Base-by-base conservation (phyloP, 2,113 vertebrate genomes). In the Pogona vitticeps region DNA sequence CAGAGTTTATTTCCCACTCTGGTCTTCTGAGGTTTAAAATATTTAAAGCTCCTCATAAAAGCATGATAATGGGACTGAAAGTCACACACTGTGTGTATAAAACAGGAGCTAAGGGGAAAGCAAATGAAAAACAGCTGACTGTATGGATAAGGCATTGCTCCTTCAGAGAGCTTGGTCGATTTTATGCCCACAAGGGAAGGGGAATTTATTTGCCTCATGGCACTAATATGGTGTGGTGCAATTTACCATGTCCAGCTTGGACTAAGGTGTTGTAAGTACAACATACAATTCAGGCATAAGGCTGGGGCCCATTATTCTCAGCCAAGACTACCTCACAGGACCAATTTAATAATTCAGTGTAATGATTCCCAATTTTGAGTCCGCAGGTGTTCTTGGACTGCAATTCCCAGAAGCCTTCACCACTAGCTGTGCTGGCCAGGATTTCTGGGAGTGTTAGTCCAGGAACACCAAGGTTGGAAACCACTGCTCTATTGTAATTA, bases 1-100 rank as follows among this genome's bases (percentile, higher is more conserved):
- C 1, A 88, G 70, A 90, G 79, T 0, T 88, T 59, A 0, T 90
- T 91, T 65, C 83, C 20, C 0, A 1, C 4, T 31, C 76, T 78
- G 2, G 58, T 36, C 88, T 93, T 91, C 73, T 75, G 82, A 61
- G 52, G 15, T 42, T 38, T 85, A 18, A 85, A 88, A 80, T 90
- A 83, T 71, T 88, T 59, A n/a, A 84, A 80, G 36, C n/a, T 26
- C 84, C 86, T 86, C 21, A n/a, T 80, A 38, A 76, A 82, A 76
- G 28, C 80, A 80, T 79, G 91, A 76, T 15, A 89, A 86, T 5
- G 33, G 67, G 72, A 61, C 79, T 85, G n/a, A 23, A 89, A 91
- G 73, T 76, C 86, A n/a, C 70, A 46, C 52, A 40, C 40, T 33
- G 84, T 88, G 76, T 40, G 33, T 88, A 78, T 88, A 42, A 5